phyloP scores from a whole-genome alignment of 1,140 invertebrate genomes.

The Euwallacea fornicatus region DNA sequence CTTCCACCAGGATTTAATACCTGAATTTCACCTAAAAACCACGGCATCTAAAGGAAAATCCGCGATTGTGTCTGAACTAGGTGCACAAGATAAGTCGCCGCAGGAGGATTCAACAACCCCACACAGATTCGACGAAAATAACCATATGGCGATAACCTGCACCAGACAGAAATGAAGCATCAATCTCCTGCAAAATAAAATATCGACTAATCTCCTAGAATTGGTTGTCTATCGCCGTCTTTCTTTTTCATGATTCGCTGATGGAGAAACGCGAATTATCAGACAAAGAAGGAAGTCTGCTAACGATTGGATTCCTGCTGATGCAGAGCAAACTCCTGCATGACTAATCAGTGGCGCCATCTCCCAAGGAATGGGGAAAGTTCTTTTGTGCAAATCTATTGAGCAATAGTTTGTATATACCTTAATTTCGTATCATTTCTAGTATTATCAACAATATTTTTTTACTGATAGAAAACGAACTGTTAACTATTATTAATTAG shows the following conservation, averaged over 20 bases:
- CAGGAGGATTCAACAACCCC: conserved; percentile 17
- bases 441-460: no score
- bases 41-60: conserved; percentile 22
- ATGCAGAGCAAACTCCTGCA: not conserved
- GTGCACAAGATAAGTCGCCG: conserved; percentile 33
- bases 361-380: no score
- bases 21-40: conserved; percentile 27
- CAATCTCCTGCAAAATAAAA: not conserved
- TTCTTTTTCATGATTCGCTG: conserved; percentile 12
- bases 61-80: conserved; percentile 44
- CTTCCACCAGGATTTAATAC: not conserved
- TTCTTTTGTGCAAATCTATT: no score
- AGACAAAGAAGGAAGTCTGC: conserved; percentile 17
- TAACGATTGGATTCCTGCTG: conserved; percentile 16
- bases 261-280: conserved; percentile 5
- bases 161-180: conserved; percentile 20
- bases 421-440: no score
- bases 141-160: conserved; percentile 8
- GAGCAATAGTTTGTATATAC: no score
- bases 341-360: not conserved
- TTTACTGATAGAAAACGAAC: no score
- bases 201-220: not conserved
- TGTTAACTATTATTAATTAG: no score
- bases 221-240: conserved; percentile 1
- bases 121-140: conserved; percentile 20